Evolutionary conservation across 2,113 vertebrate species (phyloP), one percentile per base, ranked within the genome.

Genomic region (Dasyurus viverrinus): DNA sequence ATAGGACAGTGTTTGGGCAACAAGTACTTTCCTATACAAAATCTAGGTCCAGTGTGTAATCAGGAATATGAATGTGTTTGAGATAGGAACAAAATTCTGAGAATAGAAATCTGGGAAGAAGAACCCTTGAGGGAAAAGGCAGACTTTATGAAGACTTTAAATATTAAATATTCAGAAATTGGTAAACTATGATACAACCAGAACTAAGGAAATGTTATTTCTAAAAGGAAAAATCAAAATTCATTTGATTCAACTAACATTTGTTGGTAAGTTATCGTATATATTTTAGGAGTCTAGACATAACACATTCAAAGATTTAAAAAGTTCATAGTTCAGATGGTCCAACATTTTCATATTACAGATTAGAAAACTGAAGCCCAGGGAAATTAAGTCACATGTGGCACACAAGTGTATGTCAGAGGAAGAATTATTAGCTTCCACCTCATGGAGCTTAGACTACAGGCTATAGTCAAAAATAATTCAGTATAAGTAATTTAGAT

Each of bases 1-100:
- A n/a, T 54, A 36, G 24, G 0, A 93, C 9, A 7, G 16, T 76
- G 1, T 9, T 14, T 89, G 9, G 24, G n/a, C 26, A 54, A 68
- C 11, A 1, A n/a, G 42, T 76, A n/a, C 16, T n/a, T n/a, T 76
- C 0, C 8, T 27, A 25, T 0, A 3, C 30, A 54, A n/a, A 0
- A 54, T 50, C 1, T 76, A 76, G 6, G 48, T 23, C 8, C 7
- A 26, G 22, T 30, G 9, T 24, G 0, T 47, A 68, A 55, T 6
- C 2, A 52, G 1, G 24, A n/a, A 16, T 53, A 24, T 89, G 54
- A 95, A 25, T 89, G 53, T 46, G 22, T 42, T 23, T 89, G 54
- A 60, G 3, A 1, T 27, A 57, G 48, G 10, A 68, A 57, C 93
- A 90, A 55, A 92, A 26, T 36, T 54, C 89, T 30, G 23, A 92